phyloP scores from a whole-genome alignment of 2,888 invertebrate genomes.

The Drosophila fulvimacula region DNA sequence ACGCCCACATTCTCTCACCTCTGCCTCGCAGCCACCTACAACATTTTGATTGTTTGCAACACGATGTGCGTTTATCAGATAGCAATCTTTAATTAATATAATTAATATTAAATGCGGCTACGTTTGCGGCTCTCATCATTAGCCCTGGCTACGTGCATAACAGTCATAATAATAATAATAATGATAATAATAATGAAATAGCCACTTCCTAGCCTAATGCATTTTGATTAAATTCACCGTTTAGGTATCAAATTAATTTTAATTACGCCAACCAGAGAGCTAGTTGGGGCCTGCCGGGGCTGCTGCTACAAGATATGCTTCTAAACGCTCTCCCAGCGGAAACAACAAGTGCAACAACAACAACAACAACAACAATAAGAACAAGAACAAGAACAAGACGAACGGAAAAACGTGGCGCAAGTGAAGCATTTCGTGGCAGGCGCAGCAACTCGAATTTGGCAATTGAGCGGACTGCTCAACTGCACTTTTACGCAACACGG shows the following conservation, averaged over 20 bases:
- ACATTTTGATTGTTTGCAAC: conserved; percentile 5
- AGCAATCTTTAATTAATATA: conserved; percentile 56
- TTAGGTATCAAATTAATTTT: conserved; percentile 73
- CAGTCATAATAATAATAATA: conserved; percentile 26
- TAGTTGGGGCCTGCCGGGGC: conserved; percentile 3
- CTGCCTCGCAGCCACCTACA: neutral
- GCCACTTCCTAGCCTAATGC: conserved; percentile 53
- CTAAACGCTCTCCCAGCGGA: conserved; percentile 62
- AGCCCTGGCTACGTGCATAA: conserved; percentile 49
- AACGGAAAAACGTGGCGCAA: conserved; percentile 38
- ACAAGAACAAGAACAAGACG: conserved; percentile 20
- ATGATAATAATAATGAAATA: conserved; percentile 20
- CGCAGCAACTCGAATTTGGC: conserved; percentile 40
- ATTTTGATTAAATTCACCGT: conserved; percentile 66
- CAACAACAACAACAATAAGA: conserved; percentile 21
- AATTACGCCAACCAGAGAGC: conserved; percentile 54
- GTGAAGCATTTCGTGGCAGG: conserved; percentile 51
- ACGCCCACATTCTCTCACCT: conserved; percentile 40
- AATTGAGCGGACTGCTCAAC: conserved; percentile 64
- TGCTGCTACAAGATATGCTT: conserved; percentile 38
- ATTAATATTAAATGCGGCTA: conserved; percentile 50
- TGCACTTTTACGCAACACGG: conserved; percentile 41
- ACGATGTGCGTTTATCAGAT: conserved; percentile 45
- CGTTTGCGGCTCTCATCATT: conserved; percentile 43
- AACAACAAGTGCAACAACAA: conserved; percentile 43